Conservation (phyloP, 2,113 vertebrate species). For the Xyliphius kryptos region DNA sequence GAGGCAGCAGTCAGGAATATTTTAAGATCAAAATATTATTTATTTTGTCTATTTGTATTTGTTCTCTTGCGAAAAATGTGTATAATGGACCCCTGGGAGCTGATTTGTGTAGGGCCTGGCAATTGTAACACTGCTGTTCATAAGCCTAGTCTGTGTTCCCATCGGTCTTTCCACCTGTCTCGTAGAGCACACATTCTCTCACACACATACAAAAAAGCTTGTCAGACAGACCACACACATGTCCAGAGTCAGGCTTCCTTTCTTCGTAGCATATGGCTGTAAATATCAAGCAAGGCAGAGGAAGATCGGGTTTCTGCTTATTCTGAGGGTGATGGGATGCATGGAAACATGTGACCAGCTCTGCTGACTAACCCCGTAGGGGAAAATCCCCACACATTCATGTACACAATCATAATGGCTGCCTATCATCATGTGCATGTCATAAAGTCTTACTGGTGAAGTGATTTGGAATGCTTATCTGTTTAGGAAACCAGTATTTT, state of each 20-base stretch:
- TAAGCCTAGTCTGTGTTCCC: constrained; percentile 51
- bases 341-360: constrained; percentile 54
- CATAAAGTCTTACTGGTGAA: too few species aligned
- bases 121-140: constrained; percentile 19
- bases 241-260: constrained; percentile 50
- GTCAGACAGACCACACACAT: constrained; percentile 62
- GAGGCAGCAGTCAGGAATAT: too few species aligned
- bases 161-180: constrained; percentile 60
- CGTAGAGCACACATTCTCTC: constrained; percentile 47
- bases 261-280: constrained; percentile 50
- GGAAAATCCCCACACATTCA: constrained; percentile 44
- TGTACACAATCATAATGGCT: too few species aligned
- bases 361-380: constrained; percentile 59
- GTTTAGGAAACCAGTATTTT: too few species aligned
- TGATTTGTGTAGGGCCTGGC: too few species aligned
- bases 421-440: too few species aligned
- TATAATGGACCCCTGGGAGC: too few species aligned
- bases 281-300: constrained; percentile 46
- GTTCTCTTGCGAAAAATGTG: too few species aligned
- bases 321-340: constrained; percentile 40
- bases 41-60: too few species aligned
- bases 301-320: constrained; percentile 54
- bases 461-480: too few species aligned
- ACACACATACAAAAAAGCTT: constrained; percentile 26
- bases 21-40: too few species aligned